phyloP scores from a whole-genome alignment of 2,113 vertebrate genomes.

The Arenaria interpres region DNA sequence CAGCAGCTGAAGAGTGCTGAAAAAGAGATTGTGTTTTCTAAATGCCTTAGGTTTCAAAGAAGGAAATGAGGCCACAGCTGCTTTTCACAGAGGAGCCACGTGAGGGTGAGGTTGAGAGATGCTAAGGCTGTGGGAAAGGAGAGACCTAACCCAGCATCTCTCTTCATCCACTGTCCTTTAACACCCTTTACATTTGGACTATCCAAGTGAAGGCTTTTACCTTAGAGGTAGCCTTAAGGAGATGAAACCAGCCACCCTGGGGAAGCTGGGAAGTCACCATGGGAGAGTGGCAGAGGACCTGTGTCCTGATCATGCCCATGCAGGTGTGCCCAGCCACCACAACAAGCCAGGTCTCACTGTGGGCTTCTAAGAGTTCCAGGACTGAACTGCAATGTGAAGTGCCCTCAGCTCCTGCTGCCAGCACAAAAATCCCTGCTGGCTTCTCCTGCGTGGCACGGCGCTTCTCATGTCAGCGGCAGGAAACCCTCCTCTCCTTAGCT shows the following conservation, averaged over 20 bases:
- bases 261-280: accelerated
- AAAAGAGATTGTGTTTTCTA: neutral
- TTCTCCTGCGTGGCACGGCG: neutral
- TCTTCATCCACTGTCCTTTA: neutral
- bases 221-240: neutral
- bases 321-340: neutral
- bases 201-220: neutral
- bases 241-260: neutral
- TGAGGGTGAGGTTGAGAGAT: neutral
- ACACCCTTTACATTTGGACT: neutral
- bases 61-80: conserved; percentile 5
- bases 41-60: neutral
- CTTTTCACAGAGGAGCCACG: neutral
- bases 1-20: neutral
- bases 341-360: accelerated
- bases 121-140: neutral
- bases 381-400: accelerated
- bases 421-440: neutral
- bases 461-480: neutral
- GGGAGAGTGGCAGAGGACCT: neutral
- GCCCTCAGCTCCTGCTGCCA: neutral
- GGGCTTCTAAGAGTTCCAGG: neutral
- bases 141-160: neutral
- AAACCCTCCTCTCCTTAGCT: neutral
- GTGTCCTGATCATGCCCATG: accelerated